Percentiles rank a stretch among this genome's conserved stretches.
Evolutionary conservation across 2,888 invertebrate genomes (phyloP).

Genomic region (Steromphala cineraria): DNA sequence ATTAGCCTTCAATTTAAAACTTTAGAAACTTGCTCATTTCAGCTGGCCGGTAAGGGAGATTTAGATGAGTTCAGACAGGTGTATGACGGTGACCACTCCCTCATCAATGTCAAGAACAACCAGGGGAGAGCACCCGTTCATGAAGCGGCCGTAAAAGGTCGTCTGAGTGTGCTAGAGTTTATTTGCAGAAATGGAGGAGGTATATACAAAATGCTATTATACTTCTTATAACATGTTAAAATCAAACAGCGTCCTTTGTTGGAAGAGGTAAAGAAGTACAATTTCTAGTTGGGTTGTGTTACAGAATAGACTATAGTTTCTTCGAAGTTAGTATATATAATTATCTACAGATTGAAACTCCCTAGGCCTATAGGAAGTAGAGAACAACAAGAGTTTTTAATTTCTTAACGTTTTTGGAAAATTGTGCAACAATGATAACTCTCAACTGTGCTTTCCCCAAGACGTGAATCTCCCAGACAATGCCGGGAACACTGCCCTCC

Average conservation of each 20-base stretch:
- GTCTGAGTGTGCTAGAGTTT: slow-evolving; percentile 85
- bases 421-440: background rate
- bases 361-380: no score
- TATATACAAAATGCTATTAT: slow-evolving; percentile 71
- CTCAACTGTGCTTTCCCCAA: background rate
- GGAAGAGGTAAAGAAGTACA: no score
- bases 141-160: slow-evolving; percentile 87
- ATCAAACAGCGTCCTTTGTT: no score
- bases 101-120: slow-evolving; percentile 83
- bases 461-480: slow-evolving; percentile 62
- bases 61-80: slow-evolving; percentile 86
- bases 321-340: background rate
- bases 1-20: background rate
- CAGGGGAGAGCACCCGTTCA: slow-evolving; percentile 87
- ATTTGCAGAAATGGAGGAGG: slow-evolving; percentile 86
- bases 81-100: slow-evolving; percentile 84
- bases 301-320: no score
- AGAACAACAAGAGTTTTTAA: no score
- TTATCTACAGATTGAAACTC: background rate
- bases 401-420: no score
- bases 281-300: no score
- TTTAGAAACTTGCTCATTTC: slow-evolving; percentile 39
- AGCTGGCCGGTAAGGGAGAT: slow-evolving; percentile 91
- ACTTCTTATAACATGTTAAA: no score
- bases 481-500: slow-evolving; percentile 87